A percentile compares a stretch with the other conserved stretches of the same genome.
Evolutionary conservation across 2,113 vertebrate genomes (phyloP).

Genomic region (Sisor rabdophorus): DNA sequence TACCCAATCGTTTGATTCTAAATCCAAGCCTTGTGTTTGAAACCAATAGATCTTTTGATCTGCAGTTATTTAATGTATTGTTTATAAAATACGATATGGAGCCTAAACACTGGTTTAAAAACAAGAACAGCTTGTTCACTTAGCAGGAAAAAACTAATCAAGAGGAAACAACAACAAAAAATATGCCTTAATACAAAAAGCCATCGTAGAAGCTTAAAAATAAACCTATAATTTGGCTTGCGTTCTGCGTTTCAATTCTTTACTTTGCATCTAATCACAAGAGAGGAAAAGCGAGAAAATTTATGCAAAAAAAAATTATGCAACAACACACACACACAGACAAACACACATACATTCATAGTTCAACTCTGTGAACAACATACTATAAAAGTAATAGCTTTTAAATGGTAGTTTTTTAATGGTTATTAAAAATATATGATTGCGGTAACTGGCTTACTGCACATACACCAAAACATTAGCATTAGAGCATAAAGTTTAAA

Average conservation of each 20-base stretch:
- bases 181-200: constrained; percentile 28
- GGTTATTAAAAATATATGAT: constrained; percentile 41
- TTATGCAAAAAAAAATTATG: not conserved
- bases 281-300: constrained; percentile 22
- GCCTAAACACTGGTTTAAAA: not conserved
- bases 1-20: no score
- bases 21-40: not conserved
- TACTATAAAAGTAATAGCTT: constrained; percentile 15
- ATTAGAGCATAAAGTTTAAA: not conserved
- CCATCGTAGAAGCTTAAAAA: constrained; percentile 19
- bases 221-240: constrained; percentile 39
- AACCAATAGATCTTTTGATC: not conserved
- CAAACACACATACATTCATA: constrained; percentile 8
- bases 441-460: constrained; percentile 12
- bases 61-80: not conserved
- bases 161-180: constrained; percentile 17
- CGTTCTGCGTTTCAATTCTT: constrained; percentile 36
- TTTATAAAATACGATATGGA: not conserved
- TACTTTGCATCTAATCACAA: constrained; percentile 42
- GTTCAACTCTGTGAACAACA: no score
- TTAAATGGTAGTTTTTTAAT: constrained; percentile 44
- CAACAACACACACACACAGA: constrained; percentile 9
- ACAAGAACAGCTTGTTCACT: not conserved
- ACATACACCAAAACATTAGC: not conserved
- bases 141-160: not conserved